phyloP scores from a whole-genome alignment of 1,140 invertebrate species.

The Procambarus clarkii region DNA sequence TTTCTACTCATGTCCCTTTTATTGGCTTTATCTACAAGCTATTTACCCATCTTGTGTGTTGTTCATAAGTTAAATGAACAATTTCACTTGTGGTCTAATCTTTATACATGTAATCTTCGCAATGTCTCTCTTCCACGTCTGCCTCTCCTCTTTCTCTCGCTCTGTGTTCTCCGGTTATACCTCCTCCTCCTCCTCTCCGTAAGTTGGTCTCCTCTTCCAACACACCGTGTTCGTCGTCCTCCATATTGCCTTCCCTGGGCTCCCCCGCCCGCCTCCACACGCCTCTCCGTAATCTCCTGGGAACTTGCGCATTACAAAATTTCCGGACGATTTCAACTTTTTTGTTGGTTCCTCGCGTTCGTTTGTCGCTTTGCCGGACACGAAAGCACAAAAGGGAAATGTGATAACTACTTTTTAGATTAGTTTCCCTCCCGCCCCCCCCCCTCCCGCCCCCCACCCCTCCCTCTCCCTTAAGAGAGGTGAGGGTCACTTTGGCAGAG shows the following conservation, averaged over 20 bases:
- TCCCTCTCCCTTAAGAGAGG: not conserved
- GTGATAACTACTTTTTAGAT: slow-evolving; percentile 56
- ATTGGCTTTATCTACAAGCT: too few species aligned
- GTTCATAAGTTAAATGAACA: too few species aligned
- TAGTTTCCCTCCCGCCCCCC: not conserved
- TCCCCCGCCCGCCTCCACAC: not conserved
- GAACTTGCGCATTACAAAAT: slow-evolving; percentile 39
- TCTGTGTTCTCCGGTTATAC: not conserved
- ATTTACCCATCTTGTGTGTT: too few species aligned
- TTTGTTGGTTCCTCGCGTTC: slow-evolving; percentile 19
- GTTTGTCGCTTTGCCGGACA: slow-evolving; percentile 40
- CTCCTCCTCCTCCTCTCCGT: not conserved
- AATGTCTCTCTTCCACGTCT: not conserved
- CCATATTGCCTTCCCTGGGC: too few species aligned
- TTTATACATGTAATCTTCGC: too few species aligned
- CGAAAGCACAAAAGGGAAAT: slow-evolving; percentile 50
- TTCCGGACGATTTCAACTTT: slow-evolving; percentile 47
- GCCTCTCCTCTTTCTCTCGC: not conserved
- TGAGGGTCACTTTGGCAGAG: not conserved
- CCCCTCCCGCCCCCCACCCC: not conserved
- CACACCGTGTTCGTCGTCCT: not conserved
- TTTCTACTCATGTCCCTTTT: too few species aligned
- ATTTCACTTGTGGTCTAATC: too few species aligned
- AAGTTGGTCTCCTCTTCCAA: not conserved
- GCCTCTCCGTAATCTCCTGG: slow-evolving; percentile 24